Base-by-base conservation (phyloP, 2,113 vertebrate species). In the Tragelaphus buxtoni region DNA sequence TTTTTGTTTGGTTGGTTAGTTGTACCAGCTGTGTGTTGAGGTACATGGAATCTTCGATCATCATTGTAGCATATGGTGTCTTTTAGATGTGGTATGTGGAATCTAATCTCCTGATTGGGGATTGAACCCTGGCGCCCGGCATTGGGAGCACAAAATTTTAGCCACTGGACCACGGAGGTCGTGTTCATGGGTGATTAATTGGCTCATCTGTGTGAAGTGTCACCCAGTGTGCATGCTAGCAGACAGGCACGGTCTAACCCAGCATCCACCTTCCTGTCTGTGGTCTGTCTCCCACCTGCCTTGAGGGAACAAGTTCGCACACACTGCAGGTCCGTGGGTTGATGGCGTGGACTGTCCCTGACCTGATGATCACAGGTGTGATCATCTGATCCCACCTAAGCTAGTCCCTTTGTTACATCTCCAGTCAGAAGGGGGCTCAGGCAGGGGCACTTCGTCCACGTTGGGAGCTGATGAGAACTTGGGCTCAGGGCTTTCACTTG, bases 271-370 rank as follows among this genome's bases (percentile, higher is more conserved):
- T 12, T 7, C 28, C 9, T 32, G 35, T 17, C 47, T 79, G 42
- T 6, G 2, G 42, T 49, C 4, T 0, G 35, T 55, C 30, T 56
- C 80, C 87, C 1, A 0, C 9, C 32, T 56, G 45, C 69, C 63
- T 30, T 7, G 42, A 51, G 51, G 51, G 51, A 58, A 60, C 39
- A 61, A 20, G 18, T 24, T n/a, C 4, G 49, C 24, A 35, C 5
- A 13, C 81, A 39, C 32, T 80, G 74, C 39, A 51, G 13, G 89
- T 32, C 42, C 9, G 0, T n/a, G 35, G 39, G 1, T 47, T 56
- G 35, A 39, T 24, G 32, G 49, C 3, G 2, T 0, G 3, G 80
- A 65, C 56, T 61, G 30, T 53, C 11, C 10, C 80, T 47, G 24
- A 39, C 58, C 9, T 72, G 81, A 53, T 5, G 28, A 51, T 76